Evolutionary conservation across 2,888 invertebrate genomes (phyloP).

Genomic region (Panopea generosa): DNA sequence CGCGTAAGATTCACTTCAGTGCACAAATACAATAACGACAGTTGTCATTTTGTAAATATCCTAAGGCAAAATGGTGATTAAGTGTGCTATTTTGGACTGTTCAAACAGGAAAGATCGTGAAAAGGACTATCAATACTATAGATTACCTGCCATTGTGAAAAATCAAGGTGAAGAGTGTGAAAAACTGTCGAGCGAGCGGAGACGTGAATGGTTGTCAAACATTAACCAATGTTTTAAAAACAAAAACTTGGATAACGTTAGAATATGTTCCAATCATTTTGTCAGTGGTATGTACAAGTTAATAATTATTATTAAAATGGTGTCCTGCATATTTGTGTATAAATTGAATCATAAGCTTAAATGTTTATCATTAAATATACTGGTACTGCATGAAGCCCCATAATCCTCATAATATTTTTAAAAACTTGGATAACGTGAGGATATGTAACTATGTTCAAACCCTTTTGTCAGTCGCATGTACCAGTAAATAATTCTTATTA

Average conservation of each 20-base stretch:
- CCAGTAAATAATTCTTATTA: too few relatives aligned
- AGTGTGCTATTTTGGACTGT: conserved; percentile 7
- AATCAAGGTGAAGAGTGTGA: conserved; percentile 5
- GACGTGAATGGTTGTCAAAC: conserved; percentile 16
- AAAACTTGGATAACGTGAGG: too few relatives aligned
- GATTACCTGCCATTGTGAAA: conserved; percentile 3
- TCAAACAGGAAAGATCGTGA: conserved; percentile 13
- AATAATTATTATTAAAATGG: conserved; percentile 8
- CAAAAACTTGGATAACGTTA: conserved; percentile 10
- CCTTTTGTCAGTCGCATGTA: too few relatives aligned
- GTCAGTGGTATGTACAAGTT: conserved; percentile 6
- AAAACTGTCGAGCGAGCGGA: conserved; percentile 8
- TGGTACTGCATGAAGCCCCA: too few relatives aligned
- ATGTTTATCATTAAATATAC: too few relatives aligned
- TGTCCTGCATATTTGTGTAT: too few relatives aligned
- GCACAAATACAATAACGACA: too few relatives aligned
- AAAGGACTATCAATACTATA: conserved; percentile 13
- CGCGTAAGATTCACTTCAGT: too few relatives aligned
- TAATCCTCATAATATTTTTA: too few relatives aligned
- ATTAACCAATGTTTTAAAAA: conserved; percentile 5
- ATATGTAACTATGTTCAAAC: too few relatives aligned
- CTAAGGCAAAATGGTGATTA: conserved; percentile 10
- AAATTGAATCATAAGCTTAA: too few relatives aligned
- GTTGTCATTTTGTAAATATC: conserved; percentile 9
- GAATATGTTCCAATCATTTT: conserved; percentile 5